Evolutionary conservation across 2,797 vertebrate species (phyloP).

Genomic region (Parauchenoglanis punctatus): DNA sequence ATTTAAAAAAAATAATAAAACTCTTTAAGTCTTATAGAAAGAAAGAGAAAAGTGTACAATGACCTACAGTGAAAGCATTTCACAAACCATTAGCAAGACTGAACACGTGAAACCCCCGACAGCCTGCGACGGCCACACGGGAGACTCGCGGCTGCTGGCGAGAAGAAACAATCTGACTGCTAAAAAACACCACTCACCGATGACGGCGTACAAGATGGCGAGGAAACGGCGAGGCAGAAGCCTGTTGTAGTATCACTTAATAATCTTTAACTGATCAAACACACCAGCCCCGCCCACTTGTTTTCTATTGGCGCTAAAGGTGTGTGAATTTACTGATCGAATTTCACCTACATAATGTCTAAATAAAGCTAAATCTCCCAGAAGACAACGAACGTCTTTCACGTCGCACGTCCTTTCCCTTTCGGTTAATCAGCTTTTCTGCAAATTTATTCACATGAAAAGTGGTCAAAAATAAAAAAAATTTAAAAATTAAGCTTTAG

Average conservation of each 20-base stretch:
- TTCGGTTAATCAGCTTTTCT: background rate
- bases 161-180: background rate
- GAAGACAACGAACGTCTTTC: background rate
- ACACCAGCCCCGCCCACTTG: background rate
- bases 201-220: background rate
- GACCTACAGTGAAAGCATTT: background rate
- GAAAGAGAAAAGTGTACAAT: background rate
- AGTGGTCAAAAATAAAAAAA: background rate
- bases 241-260: background rate
- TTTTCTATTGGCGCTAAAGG: background rate
- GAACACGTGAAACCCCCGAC: background rate
- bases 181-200: background rate
- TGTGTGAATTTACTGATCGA: background rate
- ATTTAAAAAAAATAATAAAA: background rate
- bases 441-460: background rate
- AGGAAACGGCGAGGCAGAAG: background rate
- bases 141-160: background rate
- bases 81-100: background rate
- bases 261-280: background rate
- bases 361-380: background rate
- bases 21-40: background rate
- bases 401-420: background rate
- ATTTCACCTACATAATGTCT: background rate
- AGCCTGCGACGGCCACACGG: background rate
- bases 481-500: no score